Conservation (phyloP, 2,797 vertebrate species). For the Eulemur coronatus region DNA sequence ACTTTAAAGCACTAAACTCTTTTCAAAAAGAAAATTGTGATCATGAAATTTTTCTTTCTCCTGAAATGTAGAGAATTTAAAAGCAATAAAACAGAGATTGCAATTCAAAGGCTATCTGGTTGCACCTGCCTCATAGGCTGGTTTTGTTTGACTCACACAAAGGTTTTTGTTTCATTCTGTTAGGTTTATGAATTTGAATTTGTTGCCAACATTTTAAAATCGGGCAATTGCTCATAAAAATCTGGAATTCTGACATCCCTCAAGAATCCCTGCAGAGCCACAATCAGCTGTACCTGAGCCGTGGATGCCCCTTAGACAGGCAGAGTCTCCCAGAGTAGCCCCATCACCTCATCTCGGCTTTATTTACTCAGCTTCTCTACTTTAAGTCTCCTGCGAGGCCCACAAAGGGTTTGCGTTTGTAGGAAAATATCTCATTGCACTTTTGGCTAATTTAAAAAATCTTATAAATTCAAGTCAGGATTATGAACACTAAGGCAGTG, state of each 20-base stretch:
- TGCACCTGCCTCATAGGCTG: not conserved
- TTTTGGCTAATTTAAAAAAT: not conserved
- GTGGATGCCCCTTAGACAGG: not conserved
- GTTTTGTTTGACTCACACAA: not conserved
- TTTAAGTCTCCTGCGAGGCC: not conserved
- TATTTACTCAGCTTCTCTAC: not conserved
- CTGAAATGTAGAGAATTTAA: not conserved
- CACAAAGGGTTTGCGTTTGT: not conserved
- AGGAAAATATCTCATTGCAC: not conserved
- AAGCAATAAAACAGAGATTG: slow-evolving; percentile 34
- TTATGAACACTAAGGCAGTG: not conserved
- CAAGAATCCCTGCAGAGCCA: not conserved
- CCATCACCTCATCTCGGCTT: not conserved
- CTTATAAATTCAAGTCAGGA: not conserved
- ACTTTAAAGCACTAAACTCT: slow-evolving; percentile 44
- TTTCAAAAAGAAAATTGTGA: slow-evolving; percentile 55
- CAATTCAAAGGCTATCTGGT: not conserved
- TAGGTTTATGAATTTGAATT: not conserved
- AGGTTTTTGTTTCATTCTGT: not conserved
- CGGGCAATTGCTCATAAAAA: not conserved
- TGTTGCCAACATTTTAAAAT: slow-evolving; percentile 16
- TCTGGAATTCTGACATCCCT: not conserved
- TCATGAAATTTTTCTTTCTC: slow-evolving; percentile 37
- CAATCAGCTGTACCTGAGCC: rapidly evolving
- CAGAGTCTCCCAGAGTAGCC: not conserved